Conservation (phyloP, 2,888 invertebrate genomes). For the Leptopilina drosophilae region DNA sequence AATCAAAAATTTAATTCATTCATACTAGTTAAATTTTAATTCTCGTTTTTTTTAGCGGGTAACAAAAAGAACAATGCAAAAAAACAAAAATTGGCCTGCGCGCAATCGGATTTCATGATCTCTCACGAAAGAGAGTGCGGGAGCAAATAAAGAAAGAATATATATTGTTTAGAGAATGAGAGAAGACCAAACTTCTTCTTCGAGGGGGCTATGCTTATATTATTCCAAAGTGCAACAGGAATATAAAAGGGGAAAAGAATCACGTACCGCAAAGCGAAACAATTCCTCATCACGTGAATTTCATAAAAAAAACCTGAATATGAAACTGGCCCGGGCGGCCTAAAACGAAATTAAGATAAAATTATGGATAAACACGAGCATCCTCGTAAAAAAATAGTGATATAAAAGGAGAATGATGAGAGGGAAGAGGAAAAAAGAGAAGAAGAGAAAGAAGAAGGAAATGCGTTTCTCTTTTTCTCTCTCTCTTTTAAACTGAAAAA, state of each 20-base stretch:
- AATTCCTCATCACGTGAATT: conserved; percentile 64
- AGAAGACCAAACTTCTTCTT: neutral
- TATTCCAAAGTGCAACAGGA: conserved; percentile 29
- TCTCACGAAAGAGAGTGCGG: conserved; percentile 62
- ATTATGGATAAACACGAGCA: conserved; percentile 62
- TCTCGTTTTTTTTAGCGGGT: too few species aligned
- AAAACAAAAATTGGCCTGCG: conserved; percentile 50
- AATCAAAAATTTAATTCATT: too few species aligned
- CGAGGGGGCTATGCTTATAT: too few species aligned
- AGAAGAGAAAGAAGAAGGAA: too few species aligned
- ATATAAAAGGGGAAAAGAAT: conserved; percentile 51
- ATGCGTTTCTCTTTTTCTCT: too few species aligned
- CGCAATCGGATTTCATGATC: conserved; percentile 68
- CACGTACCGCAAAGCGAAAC: conserved; percentile 57
- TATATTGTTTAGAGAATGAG: neutral
- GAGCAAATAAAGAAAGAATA: conserved; percentile 59
- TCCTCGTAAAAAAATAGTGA: conserved; percentile 55
- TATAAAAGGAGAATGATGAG: conserved; percentile 39
- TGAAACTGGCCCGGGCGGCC: conserved; percentile 51
- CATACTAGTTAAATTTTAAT: too few species aligned
- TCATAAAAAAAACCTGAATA: conserved; percentile 61
- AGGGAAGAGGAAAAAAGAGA: conserved; percentile 4
- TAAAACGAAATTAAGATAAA: conserved; percentile 60
- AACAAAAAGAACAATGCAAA: too few species aligned
- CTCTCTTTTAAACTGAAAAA: too few species aligned